Conservation (phyloP, 1,140 invertebrate genomes). For the Drosophila ananassae region DNA sequence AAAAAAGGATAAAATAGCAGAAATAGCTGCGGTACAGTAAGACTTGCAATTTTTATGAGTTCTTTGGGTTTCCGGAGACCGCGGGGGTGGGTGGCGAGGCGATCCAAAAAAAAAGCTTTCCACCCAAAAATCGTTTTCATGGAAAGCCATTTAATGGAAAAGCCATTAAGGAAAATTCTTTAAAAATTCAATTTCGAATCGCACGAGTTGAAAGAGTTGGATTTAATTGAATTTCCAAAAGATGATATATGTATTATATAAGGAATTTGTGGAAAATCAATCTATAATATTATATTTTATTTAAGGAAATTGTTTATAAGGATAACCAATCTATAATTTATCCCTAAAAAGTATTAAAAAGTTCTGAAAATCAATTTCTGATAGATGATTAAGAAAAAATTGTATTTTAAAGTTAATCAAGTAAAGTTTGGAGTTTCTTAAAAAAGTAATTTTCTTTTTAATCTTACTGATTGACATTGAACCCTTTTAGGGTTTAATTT, state of each 20-base stretch:
- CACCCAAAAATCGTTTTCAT: conserved; percentile 1
- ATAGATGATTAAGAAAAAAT: no score
- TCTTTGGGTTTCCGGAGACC: not conserved
- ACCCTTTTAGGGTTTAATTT: no score
- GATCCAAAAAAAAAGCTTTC: not conserved
- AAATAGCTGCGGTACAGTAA: conserved; percentile 59
- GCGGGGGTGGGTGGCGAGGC: no score
- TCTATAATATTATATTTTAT: not conserved
- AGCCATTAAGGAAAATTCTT: conserved; percentile 3
- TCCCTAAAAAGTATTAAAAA: no score
- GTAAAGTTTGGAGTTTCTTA: no score
- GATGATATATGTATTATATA: not conserved
- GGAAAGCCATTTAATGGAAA: conserved; percentile 5
- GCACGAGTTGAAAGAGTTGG: not conserved
- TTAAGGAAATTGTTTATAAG: not conserved
- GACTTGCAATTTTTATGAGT: conserved; percentile 36
- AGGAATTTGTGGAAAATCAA: not conserved
- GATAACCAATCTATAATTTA: no score
- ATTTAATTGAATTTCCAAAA: not conserved
- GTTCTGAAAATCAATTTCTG: not conserved
- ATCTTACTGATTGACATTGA: no score
- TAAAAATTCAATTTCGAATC: not conserved
- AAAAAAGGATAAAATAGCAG: conserved; percentile 10
- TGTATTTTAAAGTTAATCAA: no score
- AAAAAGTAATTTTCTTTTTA: no score